Base-by-base conservation (phyloP, 2,113 vertebrate genomes). In the Vicugna pacos region DNA sequence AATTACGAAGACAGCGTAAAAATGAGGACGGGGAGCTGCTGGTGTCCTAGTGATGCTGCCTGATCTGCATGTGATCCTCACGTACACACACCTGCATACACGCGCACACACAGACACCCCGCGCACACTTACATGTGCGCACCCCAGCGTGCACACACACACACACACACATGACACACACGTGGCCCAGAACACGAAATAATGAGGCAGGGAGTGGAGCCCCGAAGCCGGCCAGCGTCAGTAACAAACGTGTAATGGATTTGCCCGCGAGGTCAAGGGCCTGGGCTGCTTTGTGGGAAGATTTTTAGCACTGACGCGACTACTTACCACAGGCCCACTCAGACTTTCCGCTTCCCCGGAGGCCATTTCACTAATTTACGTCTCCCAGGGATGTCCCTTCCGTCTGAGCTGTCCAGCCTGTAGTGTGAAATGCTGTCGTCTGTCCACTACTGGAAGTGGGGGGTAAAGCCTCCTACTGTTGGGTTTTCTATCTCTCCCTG, bases 211-310 rank as follows among this genome's bases (percentile, higher is more conserved):
- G 46, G 54, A 38, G n/a, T 3, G 14, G 14, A 24, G n/a, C 54
- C 20, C 0, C 2, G 52, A 28, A n/a, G n/a, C 52, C 8, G 0
- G 52, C 4, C 52, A 12, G 65, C 1, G 50, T 5, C 10, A 30
- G 3, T 2, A 19, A 35, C n/a, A 16, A 5, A 24, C 0, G 11
- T 19, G 2, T 54, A 28, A 10, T 4, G n/a, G 50, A 6, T 1
- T 3, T 19, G 35, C 64, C 65, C 3, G 19, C 6, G 6, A 62
- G 28, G 30, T 2, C 38, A 1, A 8, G 20, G 56, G 32, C 79
- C 62, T 8, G 1, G 3, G 26, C 32, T 15, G 28, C 35, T 26
- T 15, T 26, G 48, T 7, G 42, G 88, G 42, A 38, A 60, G 50
- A 42, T 26, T 14, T 8, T 2, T 19, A 69, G 38, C 24, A 19